Percentiles rank a stretch among this genome's conserved stretches.
Conservation (phyloP, 2,113 vertebrate genomes). For the Holacanthus passer region DNA sequence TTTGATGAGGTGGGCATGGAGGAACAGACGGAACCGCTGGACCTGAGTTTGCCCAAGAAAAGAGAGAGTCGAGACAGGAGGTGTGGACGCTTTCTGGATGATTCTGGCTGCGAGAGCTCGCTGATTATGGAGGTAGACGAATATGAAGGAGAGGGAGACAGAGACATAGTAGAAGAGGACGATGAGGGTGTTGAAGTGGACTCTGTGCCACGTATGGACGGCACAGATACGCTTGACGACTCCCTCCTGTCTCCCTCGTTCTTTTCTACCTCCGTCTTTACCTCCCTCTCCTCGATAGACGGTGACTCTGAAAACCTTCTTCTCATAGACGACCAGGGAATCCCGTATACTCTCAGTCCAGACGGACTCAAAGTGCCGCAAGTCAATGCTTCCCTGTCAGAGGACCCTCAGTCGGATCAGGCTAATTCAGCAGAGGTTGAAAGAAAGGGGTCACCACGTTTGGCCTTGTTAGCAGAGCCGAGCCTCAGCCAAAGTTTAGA, state of each 20-base stretch:
- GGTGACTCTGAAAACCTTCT: constrained; percentile 75
- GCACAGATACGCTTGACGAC: constrained; percentile 19
- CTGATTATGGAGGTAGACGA: constrained; percentile 87
- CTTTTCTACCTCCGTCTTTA: constrained; percentile 58
- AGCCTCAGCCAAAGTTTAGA: constrained; percentile 62
- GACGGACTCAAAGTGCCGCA: constrained; percentile 84
- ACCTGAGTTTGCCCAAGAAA: constrained; percentile 84
- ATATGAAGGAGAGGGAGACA: constrained; percentile 81
- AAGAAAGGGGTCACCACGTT: not conserved
- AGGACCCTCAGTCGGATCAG: constrained; percentile 37
- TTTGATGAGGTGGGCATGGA: constrained; percentile 26
- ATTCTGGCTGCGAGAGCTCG: constrained; percentile 72
- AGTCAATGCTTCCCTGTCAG: constrained; percentile 55
- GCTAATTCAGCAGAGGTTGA: constrained; percentile 36
- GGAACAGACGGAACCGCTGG: constrained; percentile 80
- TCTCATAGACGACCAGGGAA: constrained; percentile 85
- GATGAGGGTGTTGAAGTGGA: constrained; percentile 43
- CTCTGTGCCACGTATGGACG: constrained; percentile 2
- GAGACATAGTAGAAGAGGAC: constrained; percentile 81
- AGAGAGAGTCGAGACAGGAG: constrained; percentile 55
- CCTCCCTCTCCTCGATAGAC: constrained; percentile 60
- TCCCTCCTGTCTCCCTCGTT: constrained; percentile 59
- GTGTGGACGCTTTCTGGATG: constrained; percentile 63
- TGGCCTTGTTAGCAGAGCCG: not conserved
- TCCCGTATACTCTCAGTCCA: constrained; percentile 83